A percentile compares a stretch with the other conserved stretches of the same genome.
Conservation (phyloP, 2,888 invertebrate species). For the Steromphala cineraria region DNA sequence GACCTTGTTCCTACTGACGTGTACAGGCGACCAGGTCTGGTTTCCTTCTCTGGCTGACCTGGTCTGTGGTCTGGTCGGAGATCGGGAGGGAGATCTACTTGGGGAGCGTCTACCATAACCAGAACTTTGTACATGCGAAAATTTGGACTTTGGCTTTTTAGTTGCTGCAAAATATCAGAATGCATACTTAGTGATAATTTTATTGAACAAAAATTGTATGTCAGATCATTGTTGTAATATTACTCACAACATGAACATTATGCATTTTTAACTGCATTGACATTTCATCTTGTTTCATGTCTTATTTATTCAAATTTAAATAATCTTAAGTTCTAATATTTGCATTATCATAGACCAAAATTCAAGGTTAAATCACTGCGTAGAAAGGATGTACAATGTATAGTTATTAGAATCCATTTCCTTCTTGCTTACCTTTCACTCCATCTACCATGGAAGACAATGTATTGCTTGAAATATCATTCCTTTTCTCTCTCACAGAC, state of each 20-base stretch:
- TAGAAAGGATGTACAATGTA: too few relatives aligned
- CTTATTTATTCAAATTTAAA: too few relatives aligned
- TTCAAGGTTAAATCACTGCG: too few relatives aligned
- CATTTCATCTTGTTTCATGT: too few relatives aligned
- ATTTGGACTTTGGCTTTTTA: slow-evolving; percentile 48
- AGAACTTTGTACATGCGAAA: slow-evolving; percentile 59
- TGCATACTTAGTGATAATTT: too few relatives aligned
- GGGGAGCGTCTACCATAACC: slow-evolving; percentile 56
- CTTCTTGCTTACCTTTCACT: not conserved
- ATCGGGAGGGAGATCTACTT: slow-evolving; percentile 29
- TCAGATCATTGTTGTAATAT: too few relatives aligned
- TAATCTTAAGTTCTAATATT: too few relatives aligned
- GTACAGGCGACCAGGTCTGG: slow-evolving; percentile 52
- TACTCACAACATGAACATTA: too few relatives aligned
- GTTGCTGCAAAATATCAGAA: slow-evolving; percentile 18
- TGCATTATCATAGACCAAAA: too few relatives aligned
- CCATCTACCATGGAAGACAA: not conserved
- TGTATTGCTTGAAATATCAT: not conserved
- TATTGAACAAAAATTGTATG: too few relatives aligned
- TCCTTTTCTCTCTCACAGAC: slow-evolving; percentile 33
- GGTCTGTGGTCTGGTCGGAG: slow-evolving; percentile 28
- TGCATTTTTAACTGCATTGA: too few relatives aligned
- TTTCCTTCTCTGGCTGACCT: slow-evolving; percentile 27
- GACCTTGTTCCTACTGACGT: slow-evolving; percentile 50
- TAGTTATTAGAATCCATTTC: too few relatives aligned